Base-by-base conservation (phyloP, 2,888 invertebrate species). In the Sisyra nigra region DNA sequence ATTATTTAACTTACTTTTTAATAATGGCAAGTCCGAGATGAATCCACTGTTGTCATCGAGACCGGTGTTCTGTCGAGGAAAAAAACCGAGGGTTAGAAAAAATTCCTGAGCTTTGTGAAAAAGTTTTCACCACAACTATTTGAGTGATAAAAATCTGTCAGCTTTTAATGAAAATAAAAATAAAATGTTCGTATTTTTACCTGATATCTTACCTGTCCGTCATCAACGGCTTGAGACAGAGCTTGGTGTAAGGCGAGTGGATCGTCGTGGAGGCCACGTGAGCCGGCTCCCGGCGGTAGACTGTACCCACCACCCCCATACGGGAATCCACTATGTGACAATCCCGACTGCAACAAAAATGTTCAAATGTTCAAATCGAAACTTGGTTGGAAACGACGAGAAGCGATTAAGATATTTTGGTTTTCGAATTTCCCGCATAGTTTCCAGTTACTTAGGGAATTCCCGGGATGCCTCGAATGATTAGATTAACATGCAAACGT, bases 1-100 rank as follows among this genome's bases (percentile, higher is more conserved):
- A 17, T 18, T 3, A 24, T n/a, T 41, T 41, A 56, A 76, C 84
- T 82, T 67, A 88, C 88, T 87, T 80, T 89, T 89, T 56, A 88
- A 72, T 56, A 88, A 71, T 53, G 88, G 88, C 61, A 89, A 72
- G 61, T 89, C 88, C 53, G 85, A 84, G 74, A 89, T 88, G 65
- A 88, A 88, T 41, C 84, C 83, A 51, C 78, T 74, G 52, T 84
- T 85, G 58, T 89, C 88, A 60, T 89, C 88, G 65, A 88, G 78
- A 52, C 81, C 81, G 52, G 82, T 75, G 61, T 82, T 82, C 79
- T 83, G 72, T 42, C 24, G 24, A 24, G 24, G 24, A 24, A 24
- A 24, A 24, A 24, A 5, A 24, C 24, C 7, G n/a, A 24, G 24
- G 24, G 24, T 24, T 24, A 24, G 7, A 24, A 24, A 24, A 24